Base-by-base conservation (phyloP, 2,797 vertebrate species). In the Gallirallus australis region DNA sequence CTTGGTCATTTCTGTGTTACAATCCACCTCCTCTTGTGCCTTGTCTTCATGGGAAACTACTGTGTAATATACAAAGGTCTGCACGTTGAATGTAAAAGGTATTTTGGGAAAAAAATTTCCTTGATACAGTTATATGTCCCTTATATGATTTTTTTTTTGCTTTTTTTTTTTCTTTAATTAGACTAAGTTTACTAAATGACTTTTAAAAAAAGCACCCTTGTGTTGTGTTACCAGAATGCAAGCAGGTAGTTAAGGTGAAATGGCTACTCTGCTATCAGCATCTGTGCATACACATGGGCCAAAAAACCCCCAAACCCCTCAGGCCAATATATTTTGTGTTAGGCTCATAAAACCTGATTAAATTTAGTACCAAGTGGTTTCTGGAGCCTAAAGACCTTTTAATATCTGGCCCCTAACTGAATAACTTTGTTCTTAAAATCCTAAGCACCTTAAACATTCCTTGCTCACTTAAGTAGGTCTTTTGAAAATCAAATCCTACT, bases 101-200 rank as follows among this genome's bases (percentile, higher is more conserved):
- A 31, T 68, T 63, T 70, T 30, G 11, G 0, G 37, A 57, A 11
- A 0, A 6, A 11, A 0, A 5, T 18, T 69, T 33, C 40, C 40
- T 52, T 28, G 50, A 52, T 14, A 12, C 1, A 18, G 1, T 54
- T 56, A 19, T 15, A 14, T 11, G 2, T 39, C 11, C 12, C 6
- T 89, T 73, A 17, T 47, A 31, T 6, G 4, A 45, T 47, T 47
- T 21, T 47, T 11, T 47, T 6, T 17, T 50, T 87, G 47, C 33
- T 35, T 35, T 23, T 37, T 8, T 31, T 14, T 16, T 33, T 15
- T 53, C 50, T 52, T 52, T 16, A n/a, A 50, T 87, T 82, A 66
- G 30, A 15, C 3, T 11, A 52, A 17, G 6, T 79, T 86, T 42
- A 70, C 18, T 30, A 54, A 89, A 72, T 47, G 24, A 82, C 15